These are phyloP conservation scores for Eurypyga helias DNA, from an alignment of 2,113 vertebrate species.

Conservation along the genomic window DNA sequence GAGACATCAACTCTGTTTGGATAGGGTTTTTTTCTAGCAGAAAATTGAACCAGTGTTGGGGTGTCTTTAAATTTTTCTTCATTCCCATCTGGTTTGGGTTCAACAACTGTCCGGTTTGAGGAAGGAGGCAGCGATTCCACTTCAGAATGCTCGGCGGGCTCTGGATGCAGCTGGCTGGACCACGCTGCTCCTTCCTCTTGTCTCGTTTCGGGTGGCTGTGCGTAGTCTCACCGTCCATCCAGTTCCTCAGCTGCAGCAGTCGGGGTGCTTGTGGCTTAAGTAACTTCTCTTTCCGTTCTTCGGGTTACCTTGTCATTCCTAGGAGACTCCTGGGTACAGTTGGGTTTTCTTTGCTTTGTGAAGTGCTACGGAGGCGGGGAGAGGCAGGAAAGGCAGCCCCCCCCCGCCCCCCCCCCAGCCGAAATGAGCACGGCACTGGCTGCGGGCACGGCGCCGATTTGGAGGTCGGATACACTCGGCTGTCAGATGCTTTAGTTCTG, in stretches of 20 bases:
- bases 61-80: not conserved
- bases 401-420: not conserved
- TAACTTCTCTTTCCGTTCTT: not conserved
- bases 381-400: not conserved
- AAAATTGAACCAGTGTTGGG: not conserved
- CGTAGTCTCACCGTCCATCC: not conserved
- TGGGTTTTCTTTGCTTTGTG: not conserved
- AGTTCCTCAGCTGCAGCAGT: not conserved
- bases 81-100: not conserved
- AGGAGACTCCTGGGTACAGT: not conserved
- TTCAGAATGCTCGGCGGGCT: not conserved
- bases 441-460: not conserved
- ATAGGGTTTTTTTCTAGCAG: not conserved
- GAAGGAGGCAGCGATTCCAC: not conserved
- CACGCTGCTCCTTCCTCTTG: not conserved
- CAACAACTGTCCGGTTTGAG: not conserved
- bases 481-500: not conserved
- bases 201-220: not conserved
- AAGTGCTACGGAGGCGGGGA: not conserved
- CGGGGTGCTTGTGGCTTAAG: not conserved
- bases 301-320: not conserved
- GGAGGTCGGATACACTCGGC: not conserved
- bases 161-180: not conserved
- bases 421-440: not conserved
- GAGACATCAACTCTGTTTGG: conserved; percentile 51